Evolutionary conservation across 2,888 invertebrate species (phyloP), one percentile per base, ranked within the genome.

Genomic region (Chorisops tibialis): DNA sequence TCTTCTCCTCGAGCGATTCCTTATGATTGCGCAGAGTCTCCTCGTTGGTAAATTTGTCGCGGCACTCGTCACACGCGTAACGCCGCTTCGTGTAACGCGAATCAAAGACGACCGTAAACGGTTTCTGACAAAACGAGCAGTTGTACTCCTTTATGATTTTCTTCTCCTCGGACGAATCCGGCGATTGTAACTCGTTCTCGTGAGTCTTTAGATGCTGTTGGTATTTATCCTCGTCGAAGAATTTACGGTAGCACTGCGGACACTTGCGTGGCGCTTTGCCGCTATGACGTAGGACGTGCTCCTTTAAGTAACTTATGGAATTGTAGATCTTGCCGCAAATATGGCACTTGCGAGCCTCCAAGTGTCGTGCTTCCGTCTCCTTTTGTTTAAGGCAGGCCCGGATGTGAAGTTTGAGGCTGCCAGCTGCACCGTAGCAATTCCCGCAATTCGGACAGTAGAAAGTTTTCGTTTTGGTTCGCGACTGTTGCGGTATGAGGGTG

Each of bases 371-470:
- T 59, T 77, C 77, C 4, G 59, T 63, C 43, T 70, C 70, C 18
- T 75, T 74, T 21, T 74, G 73, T 0, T 75, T 74, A 45, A 78
- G 63, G 22, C 77, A 77, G 12, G 77, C 77, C 19, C 77, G 73
- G 70, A 78, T 78, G 38, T 77, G 77, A 5, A 77, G 66, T 63
- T 77, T 77, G 0, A 77, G 60, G 1, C 78, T 78, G 18, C 77
- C 77, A 9, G 77, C 78, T 12, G 77, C 77, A 59, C 76, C 75
- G 30, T 77, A 77, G 49, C 78, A 77, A 58, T 77, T 77, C 22
- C 77, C 77, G 47, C 77, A 77, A 48, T 77, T 78, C 4, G 77
- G 74, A 30, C 77, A 77, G 30, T 78, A 77, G 67, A 75, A 78
- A 4, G 76, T 72, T 63, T 77, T 77, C 45, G 67, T 50, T 54